Base-by-base conservation (phyloP, 2,888 invertebrate species). In the Polydrusus pterygomalis region DNA sequence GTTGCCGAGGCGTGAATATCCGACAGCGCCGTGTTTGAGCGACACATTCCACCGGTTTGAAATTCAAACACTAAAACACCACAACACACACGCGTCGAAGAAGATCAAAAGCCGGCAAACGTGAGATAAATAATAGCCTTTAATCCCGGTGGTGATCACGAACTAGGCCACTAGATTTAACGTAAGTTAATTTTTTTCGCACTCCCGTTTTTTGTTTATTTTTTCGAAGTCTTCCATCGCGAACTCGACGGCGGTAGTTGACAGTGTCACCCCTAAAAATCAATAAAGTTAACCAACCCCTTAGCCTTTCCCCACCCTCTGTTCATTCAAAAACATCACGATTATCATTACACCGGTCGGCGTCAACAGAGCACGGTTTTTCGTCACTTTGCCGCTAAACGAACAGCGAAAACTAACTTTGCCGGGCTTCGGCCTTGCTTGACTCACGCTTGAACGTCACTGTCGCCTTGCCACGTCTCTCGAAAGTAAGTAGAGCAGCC, bases 191-290 rank as follows among this genome's bases (percentile, higher is more conserved):
- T 72, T 72, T 72, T 72, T 72, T 54, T 49, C 47, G 45, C 74
- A 60, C 47, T 71, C 71, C 51, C 71, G 71, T 51, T 51, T 72
- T 76, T 75, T 73, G 67, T 40, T 70, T 60, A 71, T 75, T 76
- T 76, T 76, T 75, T 75, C 70, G 43, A 75, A 75, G 71, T 75
- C 65, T 75, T 73, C 72, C 78, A 80, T 79, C 87, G 88, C 87
- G 87, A 88, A 89, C 88, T 88, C 88, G 72, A 56, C 86, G 88
- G 88, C 88, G 89, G 87, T 87, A 87, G 89, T 90, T 90, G 90
- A 90, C 90, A 91, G 89, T 90, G 91, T 91, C 90, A 90, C 90
- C 90, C 90, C 90, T 89, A 90, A 91, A 91, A 91, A 91, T 91
- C 91, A 91, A 91, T 91, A 91, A 90, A 82, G 89, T 89, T 89